Conservation (phyloP, 2,113 vertebrate genomes). For the Heptranchias perlo region DNA sequence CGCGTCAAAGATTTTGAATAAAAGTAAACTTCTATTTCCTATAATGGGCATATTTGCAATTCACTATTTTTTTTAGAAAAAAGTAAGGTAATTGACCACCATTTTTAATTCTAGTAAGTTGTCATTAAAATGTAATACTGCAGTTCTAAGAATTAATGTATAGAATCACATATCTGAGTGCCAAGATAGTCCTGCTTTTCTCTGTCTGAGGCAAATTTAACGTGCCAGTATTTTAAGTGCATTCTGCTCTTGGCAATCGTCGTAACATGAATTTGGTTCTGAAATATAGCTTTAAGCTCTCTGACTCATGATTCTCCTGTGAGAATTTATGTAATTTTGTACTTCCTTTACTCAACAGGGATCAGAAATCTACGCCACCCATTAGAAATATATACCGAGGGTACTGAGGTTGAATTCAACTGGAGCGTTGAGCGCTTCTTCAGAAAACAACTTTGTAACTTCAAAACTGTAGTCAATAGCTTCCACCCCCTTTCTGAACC, state of each 20-base stretch:
- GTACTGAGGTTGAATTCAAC: slow-evolving; percentile 56
- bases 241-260: slow-evolving; percentile 61
- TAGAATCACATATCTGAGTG: slow-evolving; percentile 3
- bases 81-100: too few species aligned
- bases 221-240: slow-evolving; percentile 47
- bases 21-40: neutral
- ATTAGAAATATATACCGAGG: slow-evolving; percentile 71
- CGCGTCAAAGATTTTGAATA: neutral
- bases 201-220: neutral
- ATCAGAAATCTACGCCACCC: slow-evolving; percentile 68
- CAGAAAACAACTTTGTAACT: slow-evolving; percentile 47
- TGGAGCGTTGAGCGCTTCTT: slow-evolving; percentile 64
- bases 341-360: slow-evolving; percentile 77
- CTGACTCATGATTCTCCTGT: slow-evolving; percentile 56
- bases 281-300: slow-evolving; percentile 59
- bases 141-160: neutral
- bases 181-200: neutral
- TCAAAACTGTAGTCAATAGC: neutral
- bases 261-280: slow-evolving; percentile 63
- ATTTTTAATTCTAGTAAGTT: slow-evolving; percentile 4
- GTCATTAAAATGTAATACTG: slow-evolving; percentile 13
- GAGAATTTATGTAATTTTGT: slow-evolving; percentile 73
- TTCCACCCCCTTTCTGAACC: neutral
- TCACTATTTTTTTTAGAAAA: neutral
- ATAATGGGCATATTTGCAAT: neutral